Percentiles rank a stretch among this genome's conserved stretches.
phyloP scores from a whole-genome alignment of 2,797 vertebrate species.

The Triplophysa bombifrons region DNA sequence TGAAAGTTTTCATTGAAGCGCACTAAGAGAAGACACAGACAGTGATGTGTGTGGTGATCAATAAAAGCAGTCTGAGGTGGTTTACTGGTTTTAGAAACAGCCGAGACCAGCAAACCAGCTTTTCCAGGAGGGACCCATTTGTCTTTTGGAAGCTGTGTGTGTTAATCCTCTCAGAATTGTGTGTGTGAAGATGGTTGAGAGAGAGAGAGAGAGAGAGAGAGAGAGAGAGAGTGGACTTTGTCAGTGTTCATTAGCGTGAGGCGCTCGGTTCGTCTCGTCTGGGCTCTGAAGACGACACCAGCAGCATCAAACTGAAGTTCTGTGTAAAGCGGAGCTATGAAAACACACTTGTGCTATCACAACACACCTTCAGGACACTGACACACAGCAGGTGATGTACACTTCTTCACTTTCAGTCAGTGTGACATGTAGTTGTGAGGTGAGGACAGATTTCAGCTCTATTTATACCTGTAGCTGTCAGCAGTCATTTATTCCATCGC shows the following conservation, averaged over 20 bases:
- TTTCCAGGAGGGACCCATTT: not conserved
- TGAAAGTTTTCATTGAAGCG: too few species aligned
- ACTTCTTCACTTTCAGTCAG: not conserved
- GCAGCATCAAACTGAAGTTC: not conserved
- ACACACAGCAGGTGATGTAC: constrained; percentile 49
- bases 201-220: constrained; percentile 40
- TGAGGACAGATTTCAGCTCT: not conserved
- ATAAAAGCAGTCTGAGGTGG: too few species aligned
- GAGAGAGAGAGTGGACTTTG: constrained; percentile 62
- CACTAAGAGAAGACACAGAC: too few species aligned
- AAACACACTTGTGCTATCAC: constrained; percentile 4
- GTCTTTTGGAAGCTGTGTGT: not conserved
- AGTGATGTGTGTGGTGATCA: too few species aligned
- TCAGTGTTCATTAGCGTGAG: constrained; percentile 78
- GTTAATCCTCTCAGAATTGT: constrained; percentile 22
- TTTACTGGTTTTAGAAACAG: too few species aligned
- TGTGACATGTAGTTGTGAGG: not conserved
- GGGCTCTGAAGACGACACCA: constrained; percentile 37
- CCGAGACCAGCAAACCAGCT: not conserved
- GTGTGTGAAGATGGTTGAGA: constrained; percentile 13
- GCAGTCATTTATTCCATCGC: not conserved
- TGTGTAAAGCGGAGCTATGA: constrained; percentile 29
- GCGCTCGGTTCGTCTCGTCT: constrained; percentile 30
- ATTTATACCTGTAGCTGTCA: constrained; percentile 26
- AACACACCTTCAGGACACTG: too few species aligned